phyloP scores from a whole-genome alignment of 2,113 vertebrate species.

The Rhinolophus ferrumequinum region DNA sequence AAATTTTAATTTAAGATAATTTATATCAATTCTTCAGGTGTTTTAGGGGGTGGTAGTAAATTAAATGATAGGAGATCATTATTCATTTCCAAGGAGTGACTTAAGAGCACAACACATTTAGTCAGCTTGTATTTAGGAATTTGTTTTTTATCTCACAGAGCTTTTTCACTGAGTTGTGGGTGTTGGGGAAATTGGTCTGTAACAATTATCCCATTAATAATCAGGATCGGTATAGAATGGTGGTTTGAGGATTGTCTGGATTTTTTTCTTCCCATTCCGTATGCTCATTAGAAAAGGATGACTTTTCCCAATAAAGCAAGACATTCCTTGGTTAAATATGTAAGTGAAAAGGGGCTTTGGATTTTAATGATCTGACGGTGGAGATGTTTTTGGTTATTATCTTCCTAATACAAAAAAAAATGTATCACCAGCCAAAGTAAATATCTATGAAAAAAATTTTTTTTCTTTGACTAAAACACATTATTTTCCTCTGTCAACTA shows the following conservation, averaged over 20 bases:
- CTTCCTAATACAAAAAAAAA: neutral
- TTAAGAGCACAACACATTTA: neutral
- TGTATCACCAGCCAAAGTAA: conserved; percentile 12
- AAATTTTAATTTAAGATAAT: neutral
- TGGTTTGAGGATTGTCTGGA: neutral
- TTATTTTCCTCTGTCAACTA: neutral
- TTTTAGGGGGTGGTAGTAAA: neutral
- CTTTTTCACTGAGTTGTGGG: neutral
- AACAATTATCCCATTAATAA: neutral
- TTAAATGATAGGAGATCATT: neutral
- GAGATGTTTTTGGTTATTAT: neutral
- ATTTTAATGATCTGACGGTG: conserved; percentile 6
- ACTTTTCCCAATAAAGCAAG: conserved; percentile 6
- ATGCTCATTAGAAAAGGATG: neutral
- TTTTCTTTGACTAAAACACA: conserved; percentile 22
- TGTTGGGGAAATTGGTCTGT: neutral
- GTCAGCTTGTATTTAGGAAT: neutral
- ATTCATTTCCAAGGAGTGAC: neutral
- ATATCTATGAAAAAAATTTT: neutral
- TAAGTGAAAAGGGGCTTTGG: neutral
- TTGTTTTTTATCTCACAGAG: neutral
- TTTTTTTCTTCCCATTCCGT: neutral
- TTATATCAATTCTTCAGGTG: neutral
- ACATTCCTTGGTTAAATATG: neutral
- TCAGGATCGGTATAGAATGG: neutral